phyloP scores from a whole-genome alignment of 2,113 vertebrate genomes.

The Gopherus evgoodei region DNA sequence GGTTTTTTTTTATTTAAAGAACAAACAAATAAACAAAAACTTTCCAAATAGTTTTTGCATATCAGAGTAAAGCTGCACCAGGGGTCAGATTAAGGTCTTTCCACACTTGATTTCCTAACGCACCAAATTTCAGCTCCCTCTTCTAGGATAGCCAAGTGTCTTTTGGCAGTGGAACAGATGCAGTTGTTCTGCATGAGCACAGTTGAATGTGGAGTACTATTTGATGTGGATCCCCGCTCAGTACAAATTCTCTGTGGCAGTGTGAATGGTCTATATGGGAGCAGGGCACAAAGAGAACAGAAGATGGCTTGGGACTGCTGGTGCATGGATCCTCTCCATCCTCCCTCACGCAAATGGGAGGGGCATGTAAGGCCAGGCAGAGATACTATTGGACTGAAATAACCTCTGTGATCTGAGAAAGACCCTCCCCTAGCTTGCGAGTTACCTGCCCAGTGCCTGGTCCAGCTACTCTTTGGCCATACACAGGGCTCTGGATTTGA shows the following conservation, averaged over 20 bases:
- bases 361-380: background rate
- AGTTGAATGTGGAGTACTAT: background rate
- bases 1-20: background rate
- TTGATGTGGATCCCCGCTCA: background rate
- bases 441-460: background rate
- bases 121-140: background rate
- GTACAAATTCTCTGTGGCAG: background rate
- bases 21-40: accelerated
- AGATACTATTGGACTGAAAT: background rate
- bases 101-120: background rate
- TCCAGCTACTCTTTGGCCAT: background rate
- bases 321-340: background rate
- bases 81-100: background rate
- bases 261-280: background rate
- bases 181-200: accelerated
- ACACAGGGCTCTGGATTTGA: background rate
- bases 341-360: background rate
- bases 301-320: background rate
- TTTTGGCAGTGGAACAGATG: background rate
- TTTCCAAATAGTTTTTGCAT: background rate
- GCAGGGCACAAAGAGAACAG: background rate
- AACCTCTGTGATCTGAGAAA: background rate
- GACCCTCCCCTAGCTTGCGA: background rate
- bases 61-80: background rate
- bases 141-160: background rate